Percentiles rank a stretch among this genome's conserved stretches.
Evolutionary conservation across 1,140 invertebrate species (phyloP).

Genomic region (Macrobrachium nipponense): DNA sequence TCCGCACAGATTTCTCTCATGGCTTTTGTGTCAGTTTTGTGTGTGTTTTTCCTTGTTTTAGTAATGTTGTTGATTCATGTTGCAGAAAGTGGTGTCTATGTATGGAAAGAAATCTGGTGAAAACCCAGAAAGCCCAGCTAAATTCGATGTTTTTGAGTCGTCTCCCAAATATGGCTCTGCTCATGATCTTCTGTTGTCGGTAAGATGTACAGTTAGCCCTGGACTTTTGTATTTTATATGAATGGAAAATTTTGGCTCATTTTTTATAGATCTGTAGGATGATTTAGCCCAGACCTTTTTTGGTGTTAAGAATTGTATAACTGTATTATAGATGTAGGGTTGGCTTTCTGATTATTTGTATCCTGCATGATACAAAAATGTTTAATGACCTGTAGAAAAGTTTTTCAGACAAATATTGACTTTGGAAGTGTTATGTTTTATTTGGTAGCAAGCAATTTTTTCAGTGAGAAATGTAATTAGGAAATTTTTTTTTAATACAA

Average conservation of each 20-base stretch:
- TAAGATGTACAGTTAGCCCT: constrained; percentile 58
- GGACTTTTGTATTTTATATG: not conserved
- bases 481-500: no score
- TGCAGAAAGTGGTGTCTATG: constrained; percentile 23
- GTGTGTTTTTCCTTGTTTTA: not conserved
- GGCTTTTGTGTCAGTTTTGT: not conserved
- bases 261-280: no score
- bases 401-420: no score
- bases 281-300: not conserved
- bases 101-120: constrained; percentile 34
- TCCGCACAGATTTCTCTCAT: not conserved
- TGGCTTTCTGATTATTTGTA: not conserved
- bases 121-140: constrained; percentile 67
- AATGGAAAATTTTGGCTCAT: not conserved
- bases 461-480: no score
- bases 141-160: constrained; percentile 80
- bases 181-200: constrained; percentile 68
- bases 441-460: no score
- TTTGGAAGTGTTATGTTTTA: no score
- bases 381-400: no score
- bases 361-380: no score
- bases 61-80: not conserved
- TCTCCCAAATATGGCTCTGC: constrained; percentile 75
- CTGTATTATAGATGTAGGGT: constrained; percentile 7
- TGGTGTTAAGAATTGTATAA: not conserved